Base-by-base conservation (phyloP, 37 sponge, comb jelly and placozoan species). In the Eunapius fragilis region DNA sequence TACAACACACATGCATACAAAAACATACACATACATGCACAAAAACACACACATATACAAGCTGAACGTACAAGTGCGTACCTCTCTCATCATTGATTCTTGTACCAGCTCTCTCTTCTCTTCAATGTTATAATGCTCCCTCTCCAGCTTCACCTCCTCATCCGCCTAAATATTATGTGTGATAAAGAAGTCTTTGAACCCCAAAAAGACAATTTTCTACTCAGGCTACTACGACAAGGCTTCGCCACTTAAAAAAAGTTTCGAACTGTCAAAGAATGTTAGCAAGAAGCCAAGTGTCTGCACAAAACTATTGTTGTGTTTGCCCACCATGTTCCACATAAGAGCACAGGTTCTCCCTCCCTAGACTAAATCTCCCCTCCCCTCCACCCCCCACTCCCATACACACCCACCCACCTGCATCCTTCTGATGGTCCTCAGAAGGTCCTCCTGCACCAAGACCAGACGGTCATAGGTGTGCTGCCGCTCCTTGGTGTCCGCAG, bases 361-460 rank as follows among this genome's bases (percentile, higher is more conserved):
- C n/a, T n/a, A n/a, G n/a, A n/a, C n/a, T n/a, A n/a, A n/a, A n/a
- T n/a, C n/a, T n/a, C n/a, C n/a, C n/a, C n/a, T n/a, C n/a, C n/a
- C n/a, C n/a, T n/a, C n/a, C n/a, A n/a, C n/a, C n/a, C n/a, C n/a
- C n/a, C n/a, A n/a, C n/a, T n/a, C n/a, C n/a, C n/a, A n/a, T n/a
- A n/a, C n/a, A 3, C 27, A 11, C 71, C 25, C 68, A n/a, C 50
- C 2, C 48, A 91, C 92, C 89, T 88, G 74, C 92, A 92, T 85
- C 71, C 58, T 74, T 30, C 80, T 71, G 32, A 92, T 73, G 58
- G 77, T 82, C 45, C 82, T 79, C 26, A 92, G 80, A 31, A 92
- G 72, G 74, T 92, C 89, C 75, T 92, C 92, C 71, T 92, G 92
- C 24, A 92, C 92, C 25, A 27, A 47, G 14, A 92, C 89, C 36